phyloP scores from a whole-genome alignment of 2,888 invertebrate genomes.

The Pachydiplax longipennis region DNA sequence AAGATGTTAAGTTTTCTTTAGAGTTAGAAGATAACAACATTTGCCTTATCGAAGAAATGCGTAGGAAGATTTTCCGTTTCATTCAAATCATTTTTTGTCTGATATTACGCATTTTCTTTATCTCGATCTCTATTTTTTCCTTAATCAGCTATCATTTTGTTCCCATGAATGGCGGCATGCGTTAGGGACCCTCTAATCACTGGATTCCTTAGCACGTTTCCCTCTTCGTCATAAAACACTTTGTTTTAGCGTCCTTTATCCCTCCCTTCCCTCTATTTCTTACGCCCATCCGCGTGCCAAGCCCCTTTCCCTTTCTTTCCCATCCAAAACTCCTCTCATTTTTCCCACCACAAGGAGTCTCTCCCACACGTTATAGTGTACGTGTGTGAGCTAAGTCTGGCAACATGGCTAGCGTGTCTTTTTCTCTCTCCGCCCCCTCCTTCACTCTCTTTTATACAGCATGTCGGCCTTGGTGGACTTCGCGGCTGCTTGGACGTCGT shows the following conservation, averaged over 20 bases:
- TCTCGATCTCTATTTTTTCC: too few relatives aligned
- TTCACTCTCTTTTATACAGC: conserved; percentile 24
- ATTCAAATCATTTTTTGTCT: too few relatives aligned
- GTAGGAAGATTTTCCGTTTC: too few relatives aligned
- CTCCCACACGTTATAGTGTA: not conserved
- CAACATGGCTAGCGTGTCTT: not conserved
- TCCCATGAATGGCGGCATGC: too few relatives aligned
- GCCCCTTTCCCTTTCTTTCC: not conserved
- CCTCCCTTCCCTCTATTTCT: not conserved
- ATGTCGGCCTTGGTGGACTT: conserved; percentile 36
- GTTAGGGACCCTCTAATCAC: too few relatives aligned
- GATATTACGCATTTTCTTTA: too few relatives aligned
- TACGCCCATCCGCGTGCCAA: not conserved
- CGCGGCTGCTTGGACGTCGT: conserved; percentile 28
- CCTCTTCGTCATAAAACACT: not conserved
- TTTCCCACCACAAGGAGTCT: not conserved
- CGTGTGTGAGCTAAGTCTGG: not conserved
- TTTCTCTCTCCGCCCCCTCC: not conserved
- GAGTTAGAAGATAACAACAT: too few relatives aligned
- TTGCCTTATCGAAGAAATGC: too few relatives aligned
- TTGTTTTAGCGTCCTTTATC: not conserved
- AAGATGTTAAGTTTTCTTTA: too few relatives aligned
- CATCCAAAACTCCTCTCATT: not conserved
- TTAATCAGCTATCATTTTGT: too few relatives aligned
- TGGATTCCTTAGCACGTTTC: not conserved